phyloP scores from a whole-genome alignment of 1,140 invertebrate genomes.

The Brachionus asplanchnoidis region DNA sequence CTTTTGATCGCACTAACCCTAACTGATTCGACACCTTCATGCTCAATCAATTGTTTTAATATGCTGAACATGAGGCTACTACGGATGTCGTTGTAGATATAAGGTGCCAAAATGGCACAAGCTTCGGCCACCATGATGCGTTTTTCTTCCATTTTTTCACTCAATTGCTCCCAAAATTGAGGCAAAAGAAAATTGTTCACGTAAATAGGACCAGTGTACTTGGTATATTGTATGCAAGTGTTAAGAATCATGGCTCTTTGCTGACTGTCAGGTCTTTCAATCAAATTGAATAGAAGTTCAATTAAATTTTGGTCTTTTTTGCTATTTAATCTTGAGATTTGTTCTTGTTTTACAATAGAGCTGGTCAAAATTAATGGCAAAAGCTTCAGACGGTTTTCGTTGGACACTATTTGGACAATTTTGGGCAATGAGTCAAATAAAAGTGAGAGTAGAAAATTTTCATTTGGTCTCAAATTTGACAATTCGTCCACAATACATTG shows the following conservation, averaged over 20 bases:
- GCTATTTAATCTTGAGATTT: conserved; percentile 61
- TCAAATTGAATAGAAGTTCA: conserved; percentile 69
- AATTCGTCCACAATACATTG: neutral
- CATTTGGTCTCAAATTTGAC: neutral
- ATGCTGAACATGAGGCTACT: conserved; percentile 70
- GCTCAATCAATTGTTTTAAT: conserved; percentile 69
- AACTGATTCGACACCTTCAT: conserved; percentile 67
- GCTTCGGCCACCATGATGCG: conserved; percentile 69
- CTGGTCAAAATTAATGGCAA: conserved; percentile 67
- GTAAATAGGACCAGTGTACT: conserved; percentile 59
- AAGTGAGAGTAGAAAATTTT: neutral
- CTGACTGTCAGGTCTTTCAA: conserved; percentile 68
- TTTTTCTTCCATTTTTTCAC: conserved; percentile 64
- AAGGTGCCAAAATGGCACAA: conserved; percentile 68
- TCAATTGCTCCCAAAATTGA: conserved; percentile 69
- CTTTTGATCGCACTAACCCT: conserved; percentile 64
- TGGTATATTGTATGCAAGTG: conserved; percentile 65
- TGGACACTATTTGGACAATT: neutral
- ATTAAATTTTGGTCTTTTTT: conserved; percentile 58
- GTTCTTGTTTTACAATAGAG: conserved; percentile 63
- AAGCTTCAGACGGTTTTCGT: conserved; percentile 54
- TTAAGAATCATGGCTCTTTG: conserved; percentile 67
- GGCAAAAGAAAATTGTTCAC: conserved; percentile 69
- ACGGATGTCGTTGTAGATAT: conserved; percentile 63
- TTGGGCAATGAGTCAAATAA: conserved; percentile 10